These are phyloP conservation scores for Lates calcarifer DNA, from an alignment of 2,113 vertebrate genomes.

Conservation along the genomic window DNA sequence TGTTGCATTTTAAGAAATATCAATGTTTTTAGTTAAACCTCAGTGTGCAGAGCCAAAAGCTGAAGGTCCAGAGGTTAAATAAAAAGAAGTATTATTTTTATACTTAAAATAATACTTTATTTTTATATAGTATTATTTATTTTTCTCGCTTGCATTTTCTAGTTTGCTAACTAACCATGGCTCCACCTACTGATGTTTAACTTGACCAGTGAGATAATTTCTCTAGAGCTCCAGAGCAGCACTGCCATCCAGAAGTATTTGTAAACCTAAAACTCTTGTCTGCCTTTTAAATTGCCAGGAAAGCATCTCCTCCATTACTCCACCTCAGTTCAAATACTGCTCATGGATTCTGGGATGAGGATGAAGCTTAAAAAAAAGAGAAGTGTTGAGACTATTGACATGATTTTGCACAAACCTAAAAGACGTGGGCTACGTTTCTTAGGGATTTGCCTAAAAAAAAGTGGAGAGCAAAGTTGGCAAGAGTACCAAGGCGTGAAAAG, in stretches of 20 bases:
- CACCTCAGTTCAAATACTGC: constrained; percentile 71
- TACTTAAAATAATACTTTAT: constrained; percentile 52
- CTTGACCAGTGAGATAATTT: not conserved
- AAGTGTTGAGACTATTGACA: constrained; percentile 73
- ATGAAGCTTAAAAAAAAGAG: constrained; percentile 70
- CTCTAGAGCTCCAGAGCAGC: constrained; percentile 35
- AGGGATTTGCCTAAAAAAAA: constrained; percentile 44
- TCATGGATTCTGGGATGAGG: constrained; percentile 80
- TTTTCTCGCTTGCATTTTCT: constrained; percentile 25
- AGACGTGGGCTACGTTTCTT: constrained; percentile 65
- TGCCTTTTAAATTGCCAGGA: constrained; percentile 43
- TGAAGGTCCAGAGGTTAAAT: constrained; percentile 11
- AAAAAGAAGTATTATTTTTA: constrained; percentile 47
- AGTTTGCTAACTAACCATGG: constrained; percentile 11
- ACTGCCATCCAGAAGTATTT: constrained; percentile 7
- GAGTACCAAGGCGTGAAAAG: constrained; percentile 65
- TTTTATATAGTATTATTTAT: constrained; percentile 56
- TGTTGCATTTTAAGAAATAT: not conserved
- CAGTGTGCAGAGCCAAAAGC: constrained; percentile 24
- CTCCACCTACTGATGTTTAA: constrained; percentile 34
- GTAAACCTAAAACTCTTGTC: constrained; percentile 17
- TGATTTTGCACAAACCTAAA: constrained; percentile 85
- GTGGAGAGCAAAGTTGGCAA: constrained; percentile 48
- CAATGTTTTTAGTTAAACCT: constrained; percentile 17
- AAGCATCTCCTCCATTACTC: constrained; percentile 33